Conservation (phyloP, 2,113 vertebrate genomes). For the human region DNA sequence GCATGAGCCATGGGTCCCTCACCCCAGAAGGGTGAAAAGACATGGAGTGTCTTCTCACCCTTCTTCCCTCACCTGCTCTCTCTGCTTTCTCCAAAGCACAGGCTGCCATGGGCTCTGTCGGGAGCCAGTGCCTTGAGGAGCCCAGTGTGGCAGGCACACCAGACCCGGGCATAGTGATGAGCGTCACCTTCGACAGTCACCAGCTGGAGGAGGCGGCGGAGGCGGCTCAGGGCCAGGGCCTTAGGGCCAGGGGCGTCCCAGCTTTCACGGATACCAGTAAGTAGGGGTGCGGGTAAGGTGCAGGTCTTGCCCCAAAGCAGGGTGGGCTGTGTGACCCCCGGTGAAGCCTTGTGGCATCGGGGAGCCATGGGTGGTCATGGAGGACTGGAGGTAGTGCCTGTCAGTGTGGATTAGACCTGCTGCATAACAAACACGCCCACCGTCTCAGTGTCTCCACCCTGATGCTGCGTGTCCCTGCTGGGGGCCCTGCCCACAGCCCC, state of each 20-base stretch:
- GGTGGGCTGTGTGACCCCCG: background rate
- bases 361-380: rapidly evolving
- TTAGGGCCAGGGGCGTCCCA: conserved; percentile 86
- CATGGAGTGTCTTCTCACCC: too few relatives aligned
- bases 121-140: conserved; percentile 89
- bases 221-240: conserved; percentile 75
- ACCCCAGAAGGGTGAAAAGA: too few relatives aligned
- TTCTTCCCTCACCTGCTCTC: background rate
- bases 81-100: background rate
- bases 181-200: conserved; percentile 95
- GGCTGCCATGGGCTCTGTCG: conserved; percentile 86
- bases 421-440: rapidly evolving
- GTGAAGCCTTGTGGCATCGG: too few relatives aligned
- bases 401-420: background rate
- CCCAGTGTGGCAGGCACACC: conserved; percentile 84
- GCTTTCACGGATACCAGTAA: conserved; percentile 92
- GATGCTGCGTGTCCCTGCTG: rapidly evolving
- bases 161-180: conserved; percentile 91
- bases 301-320: rapidly evolving
- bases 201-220: conserved; percentile 93
- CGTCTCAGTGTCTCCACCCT: rapidly evolving
- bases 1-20: rapidly evolving
- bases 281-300: background rate
- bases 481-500: background rate
- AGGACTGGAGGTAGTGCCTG: rapidly evolving